Percentiles rank a stretch among this genome's conserved stretches.
Evolutionary conservation across 1,140 invertebrate genomes (phyloP).

Genomic region (Microplitis demolitor): DNA sequence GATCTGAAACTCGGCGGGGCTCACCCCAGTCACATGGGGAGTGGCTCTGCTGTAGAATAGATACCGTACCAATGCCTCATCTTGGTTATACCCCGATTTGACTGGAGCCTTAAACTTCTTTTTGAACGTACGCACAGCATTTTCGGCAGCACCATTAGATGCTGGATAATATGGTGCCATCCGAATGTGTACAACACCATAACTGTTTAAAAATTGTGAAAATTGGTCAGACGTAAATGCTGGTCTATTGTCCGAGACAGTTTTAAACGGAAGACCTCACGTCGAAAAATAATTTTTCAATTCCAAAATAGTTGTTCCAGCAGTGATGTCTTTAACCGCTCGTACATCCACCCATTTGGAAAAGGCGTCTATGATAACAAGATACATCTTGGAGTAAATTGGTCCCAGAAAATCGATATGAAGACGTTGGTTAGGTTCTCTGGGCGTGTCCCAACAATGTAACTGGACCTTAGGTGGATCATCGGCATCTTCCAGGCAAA

Average conservation of each 20-base stretch:
- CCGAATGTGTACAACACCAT: neutral
- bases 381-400: too few relatives aligned
- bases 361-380: constrained; percentile 25
- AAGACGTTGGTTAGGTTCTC: constrained; percentile 54
- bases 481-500: constrained; percentile 23
- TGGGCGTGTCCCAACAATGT: constrained; percentile 47
- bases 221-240: constrained; percentile 16
- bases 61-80: too few relatives aligned
- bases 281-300: constrained; percentile 23
- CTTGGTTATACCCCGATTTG: too few relatives aligned
- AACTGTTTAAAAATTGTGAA: neutral
- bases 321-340: constrained; percentile 27
- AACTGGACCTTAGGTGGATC: constrained; percentile 37
- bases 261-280: constrained; percentile 6
- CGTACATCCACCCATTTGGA: constrained; percentile 55
- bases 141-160: too few relatives aligned
- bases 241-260: constrained; percentile 19
- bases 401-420: constrained; percentile 62
- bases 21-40: too few relatives aligned
- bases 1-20: too few relatives aligned
- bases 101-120: too few relatives aligned
- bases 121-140: too few relatives aligned
- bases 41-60: too few relatives aligned
- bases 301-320: constrained; percentile 15
- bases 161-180: too few relatives aligned